Conservation (phyloP, 2,797 vertebrate species). For the Mormyrops attenuatus region DNA sequence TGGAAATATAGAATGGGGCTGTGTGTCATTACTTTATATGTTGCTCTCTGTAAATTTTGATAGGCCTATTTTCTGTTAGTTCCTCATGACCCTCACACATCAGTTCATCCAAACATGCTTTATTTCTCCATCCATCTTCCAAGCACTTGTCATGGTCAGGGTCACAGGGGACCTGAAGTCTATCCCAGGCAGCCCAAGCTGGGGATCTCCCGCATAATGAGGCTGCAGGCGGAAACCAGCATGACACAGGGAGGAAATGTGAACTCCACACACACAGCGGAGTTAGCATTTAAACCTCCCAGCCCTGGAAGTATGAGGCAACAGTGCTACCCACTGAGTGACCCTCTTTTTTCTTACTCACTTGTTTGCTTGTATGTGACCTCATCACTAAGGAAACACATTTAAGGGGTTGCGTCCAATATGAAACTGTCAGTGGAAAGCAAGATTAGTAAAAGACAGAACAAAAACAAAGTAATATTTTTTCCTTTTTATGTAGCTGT, state of each 20-base stretch:
- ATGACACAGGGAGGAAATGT: neutral
- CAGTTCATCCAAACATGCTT: neutral
- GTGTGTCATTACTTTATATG: neutral
- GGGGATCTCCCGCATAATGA: neutral
- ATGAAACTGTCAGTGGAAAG: neutral
- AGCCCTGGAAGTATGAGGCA: neutral
- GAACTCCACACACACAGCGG: neutral
- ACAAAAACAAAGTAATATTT: neutral
- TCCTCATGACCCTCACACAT: neutral
- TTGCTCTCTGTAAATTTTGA: neutral
- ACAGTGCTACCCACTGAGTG: neutral
- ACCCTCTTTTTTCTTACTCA: neutral
- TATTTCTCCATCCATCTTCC: neutral
- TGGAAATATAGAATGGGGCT: neutral
- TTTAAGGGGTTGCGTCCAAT: neutral
- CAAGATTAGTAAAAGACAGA: neutral
- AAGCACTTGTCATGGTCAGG: neutral
- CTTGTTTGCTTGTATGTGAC: neutral
- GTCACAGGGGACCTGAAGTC: neutral
- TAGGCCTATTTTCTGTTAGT: neutral
- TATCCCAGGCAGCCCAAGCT: neutral
- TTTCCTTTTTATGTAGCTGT: neutral
- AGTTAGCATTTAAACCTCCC: neutral
- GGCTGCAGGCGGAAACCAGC: neutral
- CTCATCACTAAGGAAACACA: neutral